phyloP scores from a whole-genome alignment of 2,888 invertebrate species.

The Troilus luridus region DNA sequence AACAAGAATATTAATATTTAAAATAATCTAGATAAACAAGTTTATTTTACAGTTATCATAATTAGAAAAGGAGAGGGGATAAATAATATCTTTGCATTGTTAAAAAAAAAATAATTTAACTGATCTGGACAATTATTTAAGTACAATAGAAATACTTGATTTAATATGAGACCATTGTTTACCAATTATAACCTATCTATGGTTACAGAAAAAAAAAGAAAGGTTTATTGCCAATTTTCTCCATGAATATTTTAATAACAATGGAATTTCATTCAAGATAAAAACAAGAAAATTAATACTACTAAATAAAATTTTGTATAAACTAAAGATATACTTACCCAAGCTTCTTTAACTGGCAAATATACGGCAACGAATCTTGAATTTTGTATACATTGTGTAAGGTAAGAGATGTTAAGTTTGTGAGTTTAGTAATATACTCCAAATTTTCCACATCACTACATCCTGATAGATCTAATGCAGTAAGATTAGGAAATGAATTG shows the following conservation, averaged over 20 bases:
- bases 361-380: constrained; percentile 70
- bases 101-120: background rate
- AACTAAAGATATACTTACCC: constrained; percentile 69
- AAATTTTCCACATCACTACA: constrained; percentile 77
- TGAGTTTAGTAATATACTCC: constrained; percentile 77
- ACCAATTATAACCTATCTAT: background rate
- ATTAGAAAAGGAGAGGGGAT: background rate
- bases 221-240: background rate
- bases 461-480: constrained; percentile 81
- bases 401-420: constrained; percentile 80
- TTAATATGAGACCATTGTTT: background rate
- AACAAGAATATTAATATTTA: background rate
- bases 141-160: background rate
- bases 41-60: background rate
- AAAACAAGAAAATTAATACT: background rate
- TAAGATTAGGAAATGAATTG: constrained; percentile 75
- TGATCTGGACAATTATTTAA: background rate
- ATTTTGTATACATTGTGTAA: constrained; percentile 85
- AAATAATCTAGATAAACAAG: background rate
- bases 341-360: constrained; percentile 71
- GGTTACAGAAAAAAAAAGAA: background rate
- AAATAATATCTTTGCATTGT: background rate
- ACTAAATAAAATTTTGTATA: background rate
- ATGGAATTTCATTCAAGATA: background rate
- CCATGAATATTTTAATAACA: background rate